Evolutionary conservation across 2,113 vertebrate species (phyloP), one percentile per base, ranked within the genome.

Genomic region (Bothrops jararaca): DNA sequence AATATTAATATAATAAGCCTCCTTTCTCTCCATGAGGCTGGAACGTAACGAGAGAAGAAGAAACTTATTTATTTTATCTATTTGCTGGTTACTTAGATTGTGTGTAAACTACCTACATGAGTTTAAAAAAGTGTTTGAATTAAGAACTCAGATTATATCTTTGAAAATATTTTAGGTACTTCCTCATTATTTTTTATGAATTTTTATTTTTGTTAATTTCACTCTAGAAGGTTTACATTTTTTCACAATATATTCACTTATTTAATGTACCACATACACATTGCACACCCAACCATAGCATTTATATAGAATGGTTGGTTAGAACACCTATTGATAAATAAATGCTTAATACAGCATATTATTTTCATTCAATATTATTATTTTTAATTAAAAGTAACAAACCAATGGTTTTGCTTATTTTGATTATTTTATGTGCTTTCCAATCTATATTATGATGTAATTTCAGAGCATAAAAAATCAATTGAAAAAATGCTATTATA

Each of bases 381-480:
- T 26, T 87, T 54, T 92, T 87, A 34, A 34, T 91, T 90, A 60
- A 12, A 89, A 48, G 89, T 93, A 93, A 92, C 85, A 80, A 89
- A n/a, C 7, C 88, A 56, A 15, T 18, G 48, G 56, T 39, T n/a
- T 56, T 88, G 29, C 91, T 93, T 93, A 89, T 26, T 45, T 74
- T 53, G 58, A 3, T 34, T 92, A 92, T 92, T 93, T 96, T 60
- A 60, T 45, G 89, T 50, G 6, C 45, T 88, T 52, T 88, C 91
- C 4, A 23, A 12, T 80, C 88, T 88, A 92, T 90, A 52, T 94
- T 94, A 80, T 10, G 93, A 93, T 48, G 34, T 64, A 93, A 91
- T 74, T 86, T 92, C 89, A 91, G 3, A 26, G 53, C 88, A 94
- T 93, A 93, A n/a, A 74, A 95, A 60, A 94, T 92, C 69, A 52